Conservation (phyloP, 2,113 vertebrate species). For the Pelobates fuscus region DNA sequence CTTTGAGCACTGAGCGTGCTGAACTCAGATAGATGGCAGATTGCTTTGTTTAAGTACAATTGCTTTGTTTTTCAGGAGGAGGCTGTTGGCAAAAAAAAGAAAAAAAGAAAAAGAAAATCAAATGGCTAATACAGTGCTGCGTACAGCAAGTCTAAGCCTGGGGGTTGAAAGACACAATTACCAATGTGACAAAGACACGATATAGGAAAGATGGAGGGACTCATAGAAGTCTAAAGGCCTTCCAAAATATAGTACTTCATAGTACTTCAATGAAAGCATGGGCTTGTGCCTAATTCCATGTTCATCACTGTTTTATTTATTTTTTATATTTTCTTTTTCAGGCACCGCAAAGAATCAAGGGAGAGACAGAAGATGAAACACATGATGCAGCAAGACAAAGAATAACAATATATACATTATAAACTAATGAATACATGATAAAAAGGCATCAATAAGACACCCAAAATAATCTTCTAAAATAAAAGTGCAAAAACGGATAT, state of each 20-base stretch:
- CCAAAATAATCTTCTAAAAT: no score
- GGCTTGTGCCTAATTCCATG: conserved; percentile 25
- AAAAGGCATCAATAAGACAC: not conserved
- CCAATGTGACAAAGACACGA: conserved; percentile 51
- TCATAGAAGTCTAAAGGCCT: conserved; percentile 46
- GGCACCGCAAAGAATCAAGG: conserved; percentile 14
- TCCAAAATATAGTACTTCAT: conserved; percentile 48
- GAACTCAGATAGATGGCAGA: conserved; percentile 48
- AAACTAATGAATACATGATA: not conserved
- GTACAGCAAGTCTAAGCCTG: conserved; percentile 42
- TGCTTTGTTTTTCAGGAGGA: conserved; percentile 48
- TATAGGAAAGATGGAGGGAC: conserved; percentile 46
- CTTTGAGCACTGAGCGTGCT: conserved; percentile 36
- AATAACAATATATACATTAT: not conserved
- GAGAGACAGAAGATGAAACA: conserved; percentile 5
- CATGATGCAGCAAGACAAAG: conserved; percentile 1
- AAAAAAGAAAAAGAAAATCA: conserved; percentile 42
- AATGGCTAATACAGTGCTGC: conserved; percentile 47
- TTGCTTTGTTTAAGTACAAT: conserved; percentile 52
- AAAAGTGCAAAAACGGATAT: no score
- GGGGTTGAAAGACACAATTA: conserved; percentile 50
- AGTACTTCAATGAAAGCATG: conserved; percentile 45
- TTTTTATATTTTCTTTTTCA: conserved; percentile 4
- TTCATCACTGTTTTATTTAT: conserved; percentile 37
- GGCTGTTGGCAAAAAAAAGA: conserved; percentile 48